Evolutionary conservation across 2,888 invertebrate species (phyloP).

Genomic region (Eristalis tenax): DNA sequence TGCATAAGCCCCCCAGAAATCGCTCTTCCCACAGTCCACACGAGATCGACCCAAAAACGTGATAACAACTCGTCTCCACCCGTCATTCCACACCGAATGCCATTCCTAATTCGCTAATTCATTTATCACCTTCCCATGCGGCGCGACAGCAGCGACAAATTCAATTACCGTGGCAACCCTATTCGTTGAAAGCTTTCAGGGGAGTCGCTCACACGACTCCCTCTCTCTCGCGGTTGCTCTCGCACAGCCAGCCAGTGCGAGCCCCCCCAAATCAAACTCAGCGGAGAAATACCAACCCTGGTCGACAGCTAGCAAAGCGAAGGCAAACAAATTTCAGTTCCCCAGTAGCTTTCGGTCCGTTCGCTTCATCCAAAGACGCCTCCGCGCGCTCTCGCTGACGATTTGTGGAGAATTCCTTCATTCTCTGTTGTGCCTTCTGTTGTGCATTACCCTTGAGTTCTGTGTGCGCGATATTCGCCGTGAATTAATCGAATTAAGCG

Average conservation of each 20-base stretch:
- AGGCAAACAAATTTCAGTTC: slow-evolving; percentile 65
- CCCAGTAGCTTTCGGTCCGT: slow-evolving; percentile 65
- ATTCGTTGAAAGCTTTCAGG: background rate
- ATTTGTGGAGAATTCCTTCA: slow-evolving; percentile 57
- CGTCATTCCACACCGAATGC: background rate
- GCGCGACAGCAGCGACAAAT: background rate
- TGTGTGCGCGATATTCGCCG: slow-evolving; percentile 2
- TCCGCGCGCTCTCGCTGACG: slow-evolving; percentile 25
- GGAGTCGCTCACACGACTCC: background rate
- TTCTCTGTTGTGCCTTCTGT: background rate
- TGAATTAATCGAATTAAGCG: slow-evolving; percentile 44
- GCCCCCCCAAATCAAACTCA: slow-evolving; percentile 7
- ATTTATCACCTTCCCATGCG: background rate
- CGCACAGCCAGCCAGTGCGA: slow-evolving; percentile 12
- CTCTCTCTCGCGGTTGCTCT: background rate
- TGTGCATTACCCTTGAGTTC: slow-evolving; percentile 43
- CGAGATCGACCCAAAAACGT: background rate
- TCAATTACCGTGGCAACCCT: background rate
- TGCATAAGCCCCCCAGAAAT: background rate
- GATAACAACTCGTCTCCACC: background rate
- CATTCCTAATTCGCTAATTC: background rate
- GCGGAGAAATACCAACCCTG: slow-evolving; percentile 57
- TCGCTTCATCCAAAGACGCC: slow-evolving; percentile 10
- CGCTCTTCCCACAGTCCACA: background rate
- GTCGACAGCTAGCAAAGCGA: slow-evolving; percentile 22